Evolutionary conservation across 2,113 vertebrate species (phyloP).

Genomic region (Cochlearius cochlearius): DNA sequence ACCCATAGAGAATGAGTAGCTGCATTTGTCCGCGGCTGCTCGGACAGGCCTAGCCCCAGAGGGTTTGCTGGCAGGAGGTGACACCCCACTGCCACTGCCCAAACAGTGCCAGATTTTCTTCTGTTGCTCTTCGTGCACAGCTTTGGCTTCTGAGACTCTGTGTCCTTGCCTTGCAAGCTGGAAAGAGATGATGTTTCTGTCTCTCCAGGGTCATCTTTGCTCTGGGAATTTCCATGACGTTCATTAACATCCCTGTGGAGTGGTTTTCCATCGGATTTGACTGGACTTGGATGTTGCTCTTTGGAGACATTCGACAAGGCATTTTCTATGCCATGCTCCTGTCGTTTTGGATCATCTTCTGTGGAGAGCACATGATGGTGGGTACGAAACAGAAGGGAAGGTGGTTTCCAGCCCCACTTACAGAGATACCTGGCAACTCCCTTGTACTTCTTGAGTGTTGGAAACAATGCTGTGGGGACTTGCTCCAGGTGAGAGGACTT

Average conservation of each 20-base stretch:
- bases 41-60: not conserved
- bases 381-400: not conserved
- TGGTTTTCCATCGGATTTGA: slow-evolving; percentile 98
- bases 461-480: not conserved
- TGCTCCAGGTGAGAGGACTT: not conserved
- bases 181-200: not conserved
- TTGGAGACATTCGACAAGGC: slow-evolving; percentile 95
- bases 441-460: not conserved
- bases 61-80: not conserved
- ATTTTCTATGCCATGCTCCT: slow-evolving; percentile 98
- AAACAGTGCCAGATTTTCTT: not conserved
- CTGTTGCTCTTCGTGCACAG: not conserved
- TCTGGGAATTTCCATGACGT: slow-evolving; percentile 96
- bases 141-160: not conserved
- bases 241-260: slow-evolving; percentile 97
- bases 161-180: not conserved
- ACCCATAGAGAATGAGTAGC: not conserved
- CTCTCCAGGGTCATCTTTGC: slow-evolving; percentile 91
- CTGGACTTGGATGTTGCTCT: slow-evolving; percentile 99
- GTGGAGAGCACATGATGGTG: slow-evolving; percentile 98
- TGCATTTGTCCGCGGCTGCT: rapidly evolving
- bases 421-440: not conserved
- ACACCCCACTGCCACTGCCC: not conserved
- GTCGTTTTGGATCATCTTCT: slow-evolving; percentile 99
- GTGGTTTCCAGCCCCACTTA: not conserved